Conservation (phyloP, 2,888 invertebrate genomes). For the Oxytorus armatus region DNA sequence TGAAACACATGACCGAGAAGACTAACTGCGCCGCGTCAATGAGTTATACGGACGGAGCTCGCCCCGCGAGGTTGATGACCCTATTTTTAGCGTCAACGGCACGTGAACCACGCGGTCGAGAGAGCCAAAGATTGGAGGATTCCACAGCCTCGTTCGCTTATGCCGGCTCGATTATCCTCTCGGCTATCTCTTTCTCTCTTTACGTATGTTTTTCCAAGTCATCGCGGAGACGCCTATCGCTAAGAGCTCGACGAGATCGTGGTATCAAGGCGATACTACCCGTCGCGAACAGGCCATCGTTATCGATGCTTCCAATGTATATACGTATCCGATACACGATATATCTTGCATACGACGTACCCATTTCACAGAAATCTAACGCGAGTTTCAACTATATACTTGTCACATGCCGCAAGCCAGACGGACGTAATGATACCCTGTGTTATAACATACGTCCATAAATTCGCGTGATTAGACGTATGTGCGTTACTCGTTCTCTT, state of each 20-base stretch:
- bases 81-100: constrained; percentile 64
- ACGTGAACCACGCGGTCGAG: constrained; percentile 22
- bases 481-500: constrained; percentile 36
- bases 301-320: constrained; percentile 56
- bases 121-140: constrained; percentile 46
- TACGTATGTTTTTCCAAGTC: constrained; percentile 31
- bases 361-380: constrained; percentile 26
- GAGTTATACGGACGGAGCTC: constrained; percentile 44
- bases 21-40: constrained; percentile 50
- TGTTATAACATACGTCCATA: neutral
- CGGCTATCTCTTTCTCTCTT: neutral
- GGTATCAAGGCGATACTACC: constrained; percentile 13
- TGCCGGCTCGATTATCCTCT: neutral
- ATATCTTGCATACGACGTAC: constrained; percentile 7
- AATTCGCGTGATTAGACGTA: constrained; percentile 11
- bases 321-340: no score
- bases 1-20: constrained; percentile 52
- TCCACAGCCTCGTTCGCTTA: constrained; percentile 36
- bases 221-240: constrained; percentile 14
- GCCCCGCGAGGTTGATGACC: constrained; percentile 66
- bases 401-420: constrained; percentile 30
- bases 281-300: constrained; percentile 54
- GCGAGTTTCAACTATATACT: constrained; percentile 30
- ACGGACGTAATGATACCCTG: constrained; percentile 3
- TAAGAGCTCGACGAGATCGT: neutral